These are phyloP conservation scores for Pampusana beccarii DNA, from an alignment of 2,113 vertebrate species.

Conservation along the genomic window DNA sequence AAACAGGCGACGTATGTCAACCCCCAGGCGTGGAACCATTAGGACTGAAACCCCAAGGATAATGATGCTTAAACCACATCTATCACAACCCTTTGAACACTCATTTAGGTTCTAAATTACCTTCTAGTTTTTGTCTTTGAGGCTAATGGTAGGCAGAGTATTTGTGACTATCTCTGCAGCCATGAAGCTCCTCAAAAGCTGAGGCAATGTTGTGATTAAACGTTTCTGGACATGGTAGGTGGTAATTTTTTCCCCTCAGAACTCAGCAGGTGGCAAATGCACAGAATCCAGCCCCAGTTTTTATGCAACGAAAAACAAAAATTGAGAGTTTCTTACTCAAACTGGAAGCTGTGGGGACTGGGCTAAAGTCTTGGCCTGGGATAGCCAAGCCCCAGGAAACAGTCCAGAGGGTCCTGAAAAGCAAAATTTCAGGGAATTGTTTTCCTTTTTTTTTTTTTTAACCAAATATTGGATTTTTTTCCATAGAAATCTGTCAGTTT, in stretches of 20 bases:
- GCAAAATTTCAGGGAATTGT: background rate
- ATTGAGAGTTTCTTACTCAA: background rate
- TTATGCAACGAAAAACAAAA: background rate
- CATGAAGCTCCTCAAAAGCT: background rate
- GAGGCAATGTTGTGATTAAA: background rate
- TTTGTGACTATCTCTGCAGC: background rate
- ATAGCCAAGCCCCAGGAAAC: background rate
- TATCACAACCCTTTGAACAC: background rate
- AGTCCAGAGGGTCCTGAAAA: background rate
- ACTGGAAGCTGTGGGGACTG: background rate
- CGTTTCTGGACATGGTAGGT: background rate
- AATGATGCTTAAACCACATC: background rate
- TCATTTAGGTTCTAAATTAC: background rate
- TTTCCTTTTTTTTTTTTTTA: background rate
- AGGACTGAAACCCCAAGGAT: background rate
- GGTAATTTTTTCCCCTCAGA: background rate
- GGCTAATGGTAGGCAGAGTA: background rate
- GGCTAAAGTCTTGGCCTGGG: background rate
- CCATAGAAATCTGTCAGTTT: background rate
- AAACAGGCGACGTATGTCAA: background rate
- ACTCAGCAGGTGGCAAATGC: background rate
- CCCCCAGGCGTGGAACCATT: background rate
- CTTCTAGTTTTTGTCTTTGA: background rate
- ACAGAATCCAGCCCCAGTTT: background rate
- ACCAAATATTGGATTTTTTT: background rate